Evolutionary conservation across 2,888 invertebrate genomes (phyloP).

Genomic region (Adela reaumurella): DNA sequence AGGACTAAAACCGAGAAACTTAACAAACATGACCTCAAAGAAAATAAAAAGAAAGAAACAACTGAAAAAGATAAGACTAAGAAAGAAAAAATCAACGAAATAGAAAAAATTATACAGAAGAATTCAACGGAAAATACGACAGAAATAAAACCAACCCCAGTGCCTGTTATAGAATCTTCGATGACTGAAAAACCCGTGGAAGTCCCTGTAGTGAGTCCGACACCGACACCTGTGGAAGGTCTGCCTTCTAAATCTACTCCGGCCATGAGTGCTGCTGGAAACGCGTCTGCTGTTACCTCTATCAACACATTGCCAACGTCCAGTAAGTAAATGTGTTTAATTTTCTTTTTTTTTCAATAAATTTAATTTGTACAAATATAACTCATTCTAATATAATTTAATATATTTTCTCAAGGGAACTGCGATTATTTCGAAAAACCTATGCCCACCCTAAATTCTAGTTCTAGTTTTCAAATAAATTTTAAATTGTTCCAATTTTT

Average conservation of each 20-base stretch:
- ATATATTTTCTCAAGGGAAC: no score
- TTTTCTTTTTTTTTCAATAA: not conserved
- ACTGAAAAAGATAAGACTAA: slow-evolving; percentile 25
- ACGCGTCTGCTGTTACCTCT: slow-evolving; percentile 16
- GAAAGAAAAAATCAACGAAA: slow-evolving; percentile 24
- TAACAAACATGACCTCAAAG: slow-evolving; percentile 14
- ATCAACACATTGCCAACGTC: slow-evolving; percentile 33
- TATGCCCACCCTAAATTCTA: no score
- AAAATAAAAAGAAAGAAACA: slow-evolving; percentile 36
- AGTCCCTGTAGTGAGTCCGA: slow-evolving; percentile 18
- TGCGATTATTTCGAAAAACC: no score
- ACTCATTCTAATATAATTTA: no score
- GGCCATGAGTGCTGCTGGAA: slow-evolving; percentile 9
- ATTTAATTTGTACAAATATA: no score
- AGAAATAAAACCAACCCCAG: slow-evolving; percentile 13
- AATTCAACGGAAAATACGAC: slow-evolving; percentile 10
- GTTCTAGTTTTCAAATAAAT: no score
- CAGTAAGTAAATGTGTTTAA: no score
- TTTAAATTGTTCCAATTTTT: no score
- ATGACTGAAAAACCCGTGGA: slow-evolving; percentile 20
- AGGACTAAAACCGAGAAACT: slow-evolving; percentile 5
- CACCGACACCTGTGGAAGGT: slow-evolving; percentile 37
- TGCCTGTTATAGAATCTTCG: slow-evolving; percentile 26
- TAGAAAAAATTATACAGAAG: slow-evolving; percentile 17
- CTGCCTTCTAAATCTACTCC: slow-evolving; percentile 22